Evolutionary conservation across 1,140 invertebrate genomes (phyloP).

Genomic region (Telenomus remus): DNA sequence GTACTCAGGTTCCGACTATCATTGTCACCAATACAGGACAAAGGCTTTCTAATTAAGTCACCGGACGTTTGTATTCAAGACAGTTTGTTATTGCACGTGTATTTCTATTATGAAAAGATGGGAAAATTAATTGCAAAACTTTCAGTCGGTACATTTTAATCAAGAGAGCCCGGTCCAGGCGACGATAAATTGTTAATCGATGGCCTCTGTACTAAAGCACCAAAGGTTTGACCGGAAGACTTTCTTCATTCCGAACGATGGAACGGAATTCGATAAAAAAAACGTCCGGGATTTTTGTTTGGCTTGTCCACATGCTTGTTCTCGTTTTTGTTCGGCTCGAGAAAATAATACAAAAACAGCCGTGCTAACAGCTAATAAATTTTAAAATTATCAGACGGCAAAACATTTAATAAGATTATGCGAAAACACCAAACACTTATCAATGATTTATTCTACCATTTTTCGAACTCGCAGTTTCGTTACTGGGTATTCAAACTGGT

Average conservation of each 20-base stretch:
- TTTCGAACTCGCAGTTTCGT: slow-evolving; percentile 20
- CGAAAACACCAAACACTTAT: slow-evolving; percentile 34
- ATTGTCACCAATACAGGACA: slow-evolving; percentile 30
- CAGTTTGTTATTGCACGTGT: slow-evolving; percentile 10
- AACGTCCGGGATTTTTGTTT: no score
- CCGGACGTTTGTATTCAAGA: slow-evolving; percentile 9
- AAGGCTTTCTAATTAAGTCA: slow-evolving; percentile 29
- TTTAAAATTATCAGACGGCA: slow-evolving; percentile 19
- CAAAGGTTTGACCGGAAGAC: no score
- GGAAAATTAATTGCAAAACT: not conserved
- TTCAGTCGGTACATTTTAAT: slow-evolving; percentile 11
- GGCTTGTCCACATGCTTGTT: no score
- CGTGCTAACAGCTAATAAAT: slow-evolving; percentile 21
- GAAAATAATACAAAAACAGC: slow-evolving; percentile 8
- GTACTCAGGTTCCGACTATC: slow-evolving; percentile 12
- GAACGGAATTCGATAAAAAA: not conserved
- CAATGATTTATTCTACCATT: slow-evolving; percentile 45
- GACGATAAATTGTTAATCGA: not conserved
- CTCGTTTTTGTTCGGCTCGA: no score
- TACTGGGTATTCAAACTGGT: slow-evolving; percentile 29
- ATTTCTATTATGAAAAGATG: slow-evolving; percentile 11
- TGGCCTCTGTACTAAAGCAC: no score
- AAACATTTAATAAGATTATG: slow-evolving; percentile 45
- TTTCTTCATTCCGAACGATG: no score
- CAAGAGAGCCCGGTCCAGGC: no score